Conservation (phyloP, 2,113 vertebrate genomes). For the Chroicocephalus ridibundus region DNA sequence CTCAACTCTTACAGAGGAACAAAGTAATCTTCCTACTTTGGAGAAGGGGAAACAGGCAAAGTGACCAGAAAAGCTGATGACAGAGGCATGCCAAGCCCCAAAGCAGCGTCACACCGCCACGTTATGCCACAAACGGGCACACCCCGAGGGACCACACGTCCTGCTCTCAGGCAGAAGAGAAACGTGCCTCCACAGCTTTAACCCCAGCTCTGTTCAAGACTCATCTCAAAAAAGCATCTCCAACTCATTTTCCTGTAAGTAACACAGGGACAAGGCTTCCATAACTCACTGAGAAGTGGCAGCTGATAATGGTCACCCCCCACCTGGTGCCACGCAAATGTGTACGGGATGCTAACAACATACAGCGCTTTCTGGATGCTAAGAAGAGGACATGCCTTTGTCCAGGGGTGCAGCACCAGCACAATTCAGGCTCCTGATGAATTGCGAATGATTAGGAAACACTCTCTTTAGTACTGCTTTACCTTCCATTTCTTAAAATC, state of each 20-base stretch:
- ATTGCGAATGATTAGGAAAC: conserved; percentile 44
- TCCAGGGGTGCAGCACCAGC: background rate
- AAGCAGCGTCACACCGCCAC: background rate
- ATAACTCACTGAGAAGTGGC: background rate
- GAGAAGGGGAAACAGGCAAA: background rate
- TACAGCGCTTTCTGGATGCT: background rate
- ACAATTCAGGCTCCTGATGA: background rate
- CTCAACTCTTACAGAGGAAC: background rate
- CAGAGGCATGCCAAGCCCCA: background rate
- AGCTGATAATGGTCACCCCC: background rate
- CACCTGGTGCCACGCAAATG: background rate
- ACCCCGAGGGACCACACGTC: fast-evolving
- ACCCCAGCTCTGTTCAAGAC: background rate
- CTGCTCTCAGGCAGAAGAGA: background rate
- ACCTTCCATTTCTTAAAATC: conserved; percentile 49
- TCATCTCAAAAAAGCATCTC: background rate
- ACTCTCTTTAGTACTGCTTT: conserved; percentile 4
- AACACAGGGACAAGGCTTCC: background rate
- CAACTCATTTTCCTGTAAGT: background rate
- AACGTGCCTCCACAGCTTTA: background rate
- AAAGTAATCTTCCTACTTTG: background rate
- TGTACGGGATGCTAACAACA: background rate
- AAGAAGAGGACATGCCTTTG: background rate
- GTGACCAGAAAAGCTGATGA: background rate
- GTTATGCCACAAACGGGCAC: fast-evolving